A percentile compares a stretch with the other conserved stretches of the same genome.
phyloP scores from a whole-genome alignment of 2,888 invertebrate species.

The Ormyrus rosae region DNA sequence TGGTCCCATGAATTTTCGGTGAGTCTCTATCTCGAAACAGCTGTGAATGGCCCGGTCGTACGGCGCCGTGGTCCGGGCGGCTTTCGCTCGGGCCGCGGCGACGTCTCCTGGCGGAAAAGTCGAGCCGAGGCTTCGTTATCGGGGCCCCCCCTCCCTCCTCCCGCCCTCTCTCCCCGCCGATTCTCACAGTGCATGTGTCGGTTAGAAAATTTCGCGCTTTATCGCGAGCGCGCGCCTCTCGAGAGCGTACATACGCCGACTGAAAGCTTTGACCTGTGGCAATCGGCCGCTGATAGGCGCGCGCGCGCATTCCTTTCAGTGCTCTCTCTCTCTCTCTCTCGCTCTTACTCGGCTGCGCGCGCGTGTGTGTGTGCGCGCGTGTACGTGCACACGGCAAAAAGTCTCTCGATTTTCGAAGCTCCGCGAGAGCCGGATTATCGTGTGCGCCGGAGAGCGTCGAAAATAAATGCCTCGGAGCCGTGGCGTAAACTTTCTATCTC shows the following conservation, averaged over 20 bases:
- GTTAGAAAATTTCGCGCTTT: constrained; percentile 65
- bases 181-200: constrained; percentile 61
- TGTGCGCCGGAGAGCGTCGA: not conserved
- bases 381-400: too few relatives aligned
- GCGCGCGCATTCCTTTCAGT: constrained; percentile 66
- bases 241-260: constrained; percentile 39
- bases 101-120: too few relatives aligned
- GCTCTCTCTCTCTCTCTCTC: constrained; percentile 53
- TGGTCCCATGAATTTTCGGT: constrained; percentile 69
- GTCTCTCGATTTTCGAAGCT: too few relatives aligned
- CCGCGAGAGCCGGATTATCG: too few relatives aligned
- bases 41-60: not conserved
- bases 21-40: constrained; percentile 54
- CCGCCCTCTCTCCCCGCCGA: not conserved
- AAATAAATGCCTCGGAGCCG: constrained; percentile 1
- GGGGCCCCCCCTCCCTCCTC: too few relatives aligned
- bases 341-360: not conserved
- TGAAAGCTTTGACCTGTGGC: constrained; percentile 74
- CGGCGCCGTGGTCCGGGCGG: not conserved
- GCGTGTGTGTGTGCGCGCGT: not conserved
- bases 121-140: too few relatives aligned
- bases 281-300: constrained; percentile 70
- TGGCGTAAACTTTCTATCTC: too few relatives aligned
- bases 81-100: too few relatives aligned
- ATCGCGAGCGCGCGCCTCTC: constrained; percentile 57